Percentiles rank a stretch among this genome's conserved stretches.
Evolutionary conservation across 30 jellyfish, hydroid and myxozoan species (phyloP).

Genomic region (Aurelia coerulea): DNA sequence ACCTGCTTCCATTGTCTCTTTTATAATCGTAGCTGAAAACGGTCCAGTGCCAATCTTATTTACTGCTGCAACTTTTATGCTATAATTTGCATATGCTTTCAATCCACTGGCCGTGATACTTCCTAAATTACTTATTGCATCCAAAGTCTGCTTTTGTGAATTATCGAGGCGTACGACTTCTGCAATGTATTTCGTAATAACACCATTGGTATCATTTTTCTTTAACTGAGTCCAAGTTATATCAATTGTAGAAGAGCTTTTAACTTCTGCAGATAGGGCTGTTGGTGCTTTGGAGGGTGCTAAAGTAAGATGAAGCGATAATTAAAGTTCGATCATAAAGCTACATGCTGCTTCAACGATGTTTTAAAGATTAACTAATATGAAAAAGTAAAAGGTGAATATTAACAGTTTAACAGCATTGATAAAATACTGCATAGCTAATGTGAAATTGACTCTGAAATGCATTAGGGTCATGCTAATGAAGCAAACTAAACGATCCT

Average conservation of each 20-base stretch:
- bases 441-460: too few species aligned
- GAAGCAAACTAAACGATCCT: too few species aligned
- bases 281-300: slow-evolving; percentile 66
- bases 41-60: slow-evolving; percentile 58
- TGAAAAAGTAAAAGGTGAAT: too few species aligned
- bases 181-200: slow-evolving; percentile 11
- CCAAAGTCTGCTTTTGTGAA: not conserved
- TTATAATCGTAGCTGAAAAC: slow-evolving; percentile 14
- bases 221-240: slow-evolving; percentile 42
- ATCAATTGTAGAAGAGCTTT: slow-evolving; percentile 11
- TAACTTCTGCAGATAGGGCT: not conserved
- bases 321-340: too few species aligned
- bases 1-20: slow-evolving; percentile 51
- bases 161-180: not conserved
- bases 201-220: slow-evolving; percentile 67
- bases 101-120: slow-evolving; percentile 8
- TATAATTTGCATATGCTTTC: slow-evolving; percentile 56
- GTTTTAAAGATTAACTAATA: too few species aligned
- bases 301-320: not conserved
- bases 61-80: slow-evolving; percentile 60
- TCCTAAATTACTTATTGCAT: not conserved
- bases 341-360: too few species aligned
- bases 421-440: too few species aligned
- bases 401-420: too few species aligned
- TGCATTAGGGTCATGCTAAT: too few species aligned